Evolutionary conservation across 2,797 vertebrate genomes (phyloP).

Genomic region (Linurgus olivaceus): DNA sequence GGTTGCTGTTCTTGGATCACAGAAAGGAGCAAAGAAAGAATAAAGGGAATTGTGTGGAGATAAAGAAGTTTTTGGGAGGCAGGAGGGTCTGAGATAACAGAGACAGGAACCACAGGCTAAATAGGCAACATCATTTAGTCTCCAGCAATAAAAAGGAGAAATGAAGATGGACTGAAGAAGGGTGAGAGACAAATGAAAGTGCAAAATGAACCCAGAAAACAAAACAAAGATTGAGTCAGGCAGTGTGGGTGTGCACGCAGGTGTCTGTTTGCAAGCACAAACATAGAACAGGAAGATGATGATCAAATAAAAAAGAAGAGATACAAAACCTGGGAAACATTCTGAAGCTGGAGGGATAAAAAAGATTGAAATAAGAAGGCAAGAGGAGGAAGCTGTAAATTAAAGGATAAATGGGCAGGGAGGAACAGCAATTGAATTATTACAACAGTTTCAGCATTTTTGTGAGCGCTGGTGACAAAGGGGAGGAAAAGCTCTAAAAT

Average conservation of each 20-base stretch:
- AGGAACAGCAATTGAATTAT: background rate
- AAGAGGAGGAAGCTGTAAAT: background rate
- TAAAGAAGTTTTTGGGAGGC: background rate
- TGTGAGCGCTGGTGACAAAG: background rate
- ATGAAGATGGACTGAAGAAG: background rate
- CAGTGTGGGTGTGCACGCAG: background rate
- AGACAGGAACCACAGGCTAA: background rate
- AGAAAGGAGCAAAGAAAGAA: background rate
- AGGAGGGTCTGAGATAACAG: background rate
- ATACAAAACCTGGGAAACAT: background rate
- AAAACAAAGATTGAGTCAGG: slow-evolving; percentile 14
- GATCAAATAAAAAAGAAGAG: slow-evolving; percentile 29
- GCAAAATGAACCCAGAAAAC: background rate
- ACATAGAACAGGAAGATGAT: slow-evolving; percentile 24
- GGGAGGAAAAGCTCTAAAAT: background rate
- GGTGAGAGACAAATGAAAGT: slow-evolving; percentile 1
- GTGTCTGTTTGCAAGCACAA: slow-evolving; percentile 47
- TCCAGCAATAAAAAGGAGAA: background rate
- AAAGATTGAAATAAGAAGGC: background rate
- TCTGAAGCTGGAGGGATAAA: background rate
- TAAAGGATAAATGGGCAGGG: background rate
- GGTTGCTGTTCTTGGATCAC: background rate
- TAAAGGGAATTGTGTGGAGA: background rate
- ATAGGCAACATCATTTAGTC: background rate
- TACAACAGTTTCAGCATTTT: background rate